Evolutionary conservation across 1,140 invertebrate species (phyloP), one percentile per base, ranked within the genome.

Genomic region (Pseudomyrmex flavicornis): DNA sequence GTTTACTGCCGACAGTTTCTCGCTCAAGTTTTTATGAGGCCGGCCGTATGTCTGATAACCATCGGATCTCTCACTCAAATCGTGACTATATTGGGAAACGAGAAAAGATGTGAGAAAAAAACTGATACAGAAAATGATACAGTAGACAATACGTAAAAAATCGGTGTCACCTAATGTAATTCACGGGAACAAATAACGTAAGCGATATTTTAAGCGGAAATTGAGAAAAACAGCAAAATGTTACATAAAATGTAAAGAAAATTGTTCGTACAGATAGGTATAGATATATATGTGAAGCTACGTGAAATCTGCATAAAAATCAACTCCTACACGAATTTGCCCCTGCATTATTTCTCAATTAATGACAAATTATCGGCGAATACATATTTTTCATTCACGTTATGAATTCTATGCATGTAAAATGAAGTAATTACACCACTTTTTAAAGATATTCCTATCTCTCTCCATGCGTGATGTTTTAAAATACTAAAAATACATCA

Each of bases 1-100:
- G 83, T 87, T 88, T 85, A 79, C 15, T 80, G 26, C 48, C 44
- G 22, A 52, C 50, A 66, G 59, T 62, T 72, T 35, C 75, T 86
- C 70, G 63, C 62, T 3, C 4, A 70, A 82, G 35, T 72, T 88
- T 83, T 83, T 85, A 82, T 35, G 63, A 86, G 69, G 12, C 1
- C 17, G 44, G 4, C 52, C 58, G 15, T 69, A 20, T 46, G 52
- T 50, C 61, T 26, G 44, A 12, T 20, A 77, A 62, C 17, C n/a
- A 56, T 54, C 59, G 17, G 9, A 20, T 20, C 35, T 50, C 15
- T 58, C n/a, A 26, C 35, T 35, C 35, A 35, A 35, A 35, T 35
- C 22, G 50, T 74, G 65, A 56, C 77, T 44, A 52, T 70, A 70
- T 84, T 68, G 54, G 58, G n/a, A 58, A 7, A 17, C 46, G 72